These are phyloP conservation scores for Bombus affinis DNA, from an alignment of 1,140 invertebrate genomes.

Conservation along the genomic window DNA sequence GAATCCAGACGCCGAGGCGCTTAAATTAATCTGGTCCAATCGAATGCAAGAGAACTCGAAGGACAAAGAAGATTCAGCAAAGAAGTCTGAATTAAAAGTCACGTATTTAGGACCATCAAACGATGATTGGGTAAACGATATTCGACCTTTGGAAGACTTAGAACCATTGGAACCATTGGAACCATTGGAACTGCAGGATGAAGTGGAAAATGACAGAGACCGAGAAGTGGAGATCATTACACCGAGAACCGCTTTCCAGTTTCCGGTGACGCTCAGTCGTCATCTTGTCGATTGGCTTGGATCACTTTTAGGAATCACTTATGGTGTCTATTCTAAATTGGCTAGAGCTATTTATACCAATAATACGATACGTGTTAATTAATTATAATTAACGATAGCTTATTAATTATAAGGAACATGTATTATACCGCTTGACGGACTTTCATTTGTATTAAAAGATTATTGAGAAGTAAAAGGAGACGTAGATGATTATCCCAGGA, in stretches of 20 bases:
- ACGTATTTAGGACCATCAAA: constrained; percentile 8
- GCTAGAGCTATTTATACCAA: constrained; percentile 41
- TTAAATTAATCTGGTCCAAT: constrained; percentile 48
- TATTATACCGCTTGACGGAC: neutral
- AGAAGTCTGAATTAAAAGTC: constrained; percentile 3
- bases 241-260: constrained; percentile 46
- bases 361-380: constrained; percentile 24
- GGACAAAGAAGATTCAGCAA: neutral
- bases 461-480: neutral
- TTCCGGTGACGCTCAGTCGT: constrained; percentile 62
- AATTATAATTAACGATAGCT: neutral
- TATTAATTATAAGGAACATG: neutral
- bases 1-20: constrained; percentile 27
- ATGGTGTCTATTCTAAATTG: constrained; percentile 67
- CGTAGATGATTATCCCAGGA: neutral
- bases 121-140: constrained; percentile 67
- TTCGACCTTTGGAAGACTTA: constrained; percentile 57
- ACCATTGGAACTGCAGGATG: constrained; percentile 52
- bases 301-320: constrained; percentile 66
- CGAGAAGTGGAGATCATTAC: constrained; percentile 62
- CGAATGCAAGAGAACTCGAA: neutral
- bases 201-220: constrained; percentile 31
- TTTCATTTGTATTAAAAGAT: neutral
- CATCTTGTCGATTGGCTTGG: constrained; percentile 72
- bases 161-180: constrained; percentile 27